Evolutionary conservation across 2,113 vertebrate genomes (phyloP).

Genomic region (Xenopus borealis): DNA sequence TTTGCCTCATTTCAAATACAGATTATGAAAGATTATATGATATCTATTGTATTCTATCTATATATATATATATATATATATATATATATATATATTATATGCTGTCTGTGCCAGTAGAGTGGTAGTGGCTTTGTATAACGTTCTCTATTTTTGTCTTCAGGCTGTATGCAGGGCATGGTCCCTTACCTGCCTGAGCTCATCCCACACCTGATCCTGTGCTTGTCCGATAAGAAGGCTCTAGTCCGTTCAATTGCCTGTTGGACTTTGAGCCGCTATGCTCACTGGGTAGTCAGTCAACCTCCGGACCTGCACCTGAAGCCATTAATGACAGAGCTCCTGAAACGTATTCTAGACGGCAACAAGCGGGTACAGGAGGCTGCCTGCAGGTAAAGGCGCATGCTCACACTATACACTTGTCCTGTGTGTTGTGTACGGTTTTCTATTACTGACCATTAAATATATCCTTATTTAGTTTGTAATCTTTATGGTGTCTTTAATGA

Average conservation of each 20-base stretch:
- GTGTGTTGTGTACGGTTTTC: too few relatives aligned
- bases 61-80: too few relatives aligned
- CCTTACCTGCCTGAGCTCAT: constrained; percentile 91
- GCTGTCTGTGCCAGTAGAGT: not conserved
- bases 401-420: too few relatives aligned
- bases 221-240: constrained; percentile 87
- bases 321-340: constrained; percentile 91
- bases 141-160: constrained; percentile 51
- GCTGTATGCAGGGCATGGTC: constrained; percentile 97
- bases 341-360: constrained; percentile 90
- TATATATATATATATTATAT: too few relatives aligned
- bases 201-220: constrained; percentile 88
- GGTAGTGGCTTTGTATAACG: too few relatives aligned
- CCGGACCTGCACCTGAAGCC: constrained; percentile 90
- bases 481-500: too few relatives aligned
- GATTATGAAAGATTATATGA: too few relatives aligned
- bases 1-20: not conserved
- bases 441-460: too few relatives aligned
- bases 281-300: constrained; percentile 94
- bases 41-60: too few relatives aligned
- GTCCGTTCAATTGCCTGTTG: constrained; percentile 93
- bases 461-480: too few relatives aligned
- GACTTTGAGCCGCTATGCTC: constrained; percentile 92
- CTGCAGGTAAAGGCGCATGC: constrained; percentile 72
- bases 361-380: constrained; percentile 93